Evolutionary conservation across 2,888 invertebrate species (phyloP), one percentile per base, ranked within the genome.

Genomic region (Aphodius granarius): DNA sequence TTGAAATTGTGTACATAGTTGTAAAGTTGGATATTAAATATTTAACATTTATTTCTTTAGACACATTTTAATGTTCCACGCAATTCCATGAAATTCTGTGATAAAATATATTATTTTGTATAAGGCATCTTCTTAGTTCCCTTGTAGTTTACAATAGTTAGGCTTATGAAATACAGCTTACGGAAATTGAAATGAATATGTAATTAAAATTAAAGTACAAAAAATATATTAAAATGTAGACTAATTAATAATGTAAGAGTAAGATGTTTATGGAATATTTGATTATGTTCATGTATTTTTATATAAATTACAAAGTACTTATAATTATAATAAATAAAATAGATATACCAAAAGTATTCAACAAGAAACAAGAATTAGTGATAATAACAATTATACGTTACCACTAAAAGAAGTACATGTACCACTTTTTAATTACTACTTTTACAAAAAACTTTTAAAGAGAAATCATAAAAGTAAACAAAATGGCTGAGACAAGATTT

Each of bases 101-200:
- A 43, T 43, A 43, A 68, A 68, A 66, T 21, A 68, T 68, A 22
- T 68, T 21, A 65, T 65, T 18, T 15, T 65, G 6, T 19, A 68
- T 68, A 68, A 68, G 68, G 68, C 68, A 68, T 68, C 68, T 68
- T 68, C 21, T n/a, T 68, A 68, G 68, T 68, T 68, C 68, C 21
- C 68, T 20, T 68, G 20, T 43, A 43, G 43, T 43, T 43, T 43
- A 43, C 9, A 13, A 43, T 3, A 43, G 2, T 43, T 43, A 43
- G 9, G 43, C n/a, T n/a, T 43, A 43, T 43, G 43, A 43, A 43
- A 43, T 9, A 43, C 43, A 43, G 43, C 13, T 43, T 13, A 0
- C 43, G 13, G 2, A 43, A 43, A 43, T 43, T 43, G 23, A 43
- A 43, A 43, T 43, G 43, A 43, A 43, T 43, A 43, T 43, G 43